Conservation (phyloP, 2,888 invertebrate genomes). For the Kryphioiulus occultus region DNA sequence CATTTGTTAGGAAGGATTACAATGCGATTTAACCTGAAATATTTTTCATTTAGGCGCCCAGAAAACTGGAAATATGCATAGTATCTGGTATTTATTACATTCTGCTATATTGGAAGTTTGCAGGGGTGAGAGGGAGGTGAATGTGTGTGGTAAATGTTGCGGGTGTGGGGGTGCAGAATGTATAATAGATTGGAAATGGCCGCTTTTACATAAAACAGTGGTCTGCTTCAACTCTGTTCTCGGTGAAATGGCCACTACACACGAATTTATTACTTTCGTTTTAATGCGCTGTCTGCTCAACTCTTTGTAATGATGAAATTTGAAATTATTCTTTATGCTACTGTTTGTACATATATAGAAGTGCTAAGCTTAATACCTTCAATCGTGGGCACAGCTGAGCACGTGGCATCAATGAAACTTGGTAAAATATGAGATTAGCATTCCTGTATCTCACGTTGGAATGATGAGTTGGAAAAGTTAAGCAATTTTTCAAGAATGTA, state of each 20-base stretch:
- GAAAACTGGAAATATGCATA: constrained; percentile 26
- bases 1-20: constrained; percentile 41
- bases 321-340: background rate
- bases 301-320: constrained; percentile 13
- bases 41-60: constrained; percentile 32
- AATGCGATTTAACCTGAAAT: constrained; percentile 44
- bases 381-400: background rate
- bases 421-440: too few species aligned
- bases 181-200: background rate
- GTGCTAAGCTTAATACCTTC: background rate
- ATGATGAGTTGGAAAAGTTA: too few species aligned
- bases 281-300: background rate
- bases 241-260: constrained; percentile 8
- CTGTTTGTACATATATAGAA: too few species aligned
- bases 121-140: background rate
- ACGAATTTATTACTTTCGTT: background rate
- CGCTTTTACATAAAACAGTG: background rate
- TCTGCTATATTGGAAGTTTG: background rate
- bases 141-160: background rate
- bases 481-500: too few species aligned
- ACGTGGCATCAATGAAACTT: background rate
- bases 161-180: background rate
- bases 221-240: background rate
- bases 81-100: constrained; percentile 17
- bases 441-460: too few species aligned